Evolutionary conservation across 2,888 invertebrate genomes (phyloP).

Genomic region (Hydraecia micacea): DNA sequence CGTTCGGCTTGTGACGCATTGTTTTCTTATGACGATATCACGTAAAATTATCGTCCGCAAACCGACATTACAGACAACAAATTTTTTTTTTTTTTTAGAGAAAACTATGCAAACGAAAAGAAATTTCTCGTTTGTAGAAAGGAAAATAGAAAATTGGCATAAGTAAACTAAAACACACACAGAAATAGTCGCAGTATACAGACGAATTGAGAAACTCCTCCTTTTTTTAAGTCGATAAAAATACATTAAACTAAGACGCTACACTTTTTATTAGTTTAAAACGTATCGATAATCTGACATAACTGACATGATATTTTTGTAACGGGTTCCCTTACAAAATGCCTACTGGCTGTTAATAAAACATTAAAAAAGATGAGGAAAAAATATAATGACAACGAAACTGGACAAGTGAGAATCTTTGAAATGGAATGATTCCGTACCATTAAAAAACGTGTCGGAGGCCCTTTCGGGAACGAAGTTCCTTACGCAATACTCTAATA

Average conservation of each 20-base stretch:
- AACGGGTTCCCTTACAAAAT: conserved; percentile 32
- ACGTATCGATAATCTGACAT: conserved; percentile 25
- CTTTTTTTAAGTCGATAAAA: neutral
- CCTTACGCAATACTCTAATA: neutral
- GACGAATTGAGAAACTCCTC: neutral
- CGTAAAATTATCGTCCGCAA: no score
- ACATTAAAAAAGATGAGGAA: conserved; percentile 10
- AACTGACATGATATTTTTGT: conserved; percentile 4
- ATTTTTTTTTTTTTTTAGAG: no score
- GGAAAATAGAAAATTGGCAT: neutral
- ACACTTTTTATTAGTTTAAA: conserved; percentile 5
- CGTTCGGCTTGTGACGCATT: no score
- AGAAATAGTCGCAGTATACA: neutral
- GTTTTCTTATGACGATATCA: no score
- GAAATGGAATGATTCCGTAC: conserved; percentile 22
- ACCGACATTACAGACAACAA: no score
- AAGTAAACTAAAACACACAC: neutral
- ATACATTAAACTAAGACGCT: neutral
- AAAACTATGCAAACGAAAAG: no score
- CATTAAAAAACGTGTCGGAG: neutral
- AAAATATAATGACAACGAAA: conserved; percentile 16
- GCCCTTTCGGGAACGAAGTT: neutral
- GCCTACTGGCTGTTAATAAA: conserved; percentile 28
- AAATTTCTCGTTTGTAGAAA: no score
- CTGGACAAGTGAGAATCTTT: conserved; percentile 13